Conservation (phyloP, 2,888 invertebrate species). For the Sesia bembeciformis region DNA sequence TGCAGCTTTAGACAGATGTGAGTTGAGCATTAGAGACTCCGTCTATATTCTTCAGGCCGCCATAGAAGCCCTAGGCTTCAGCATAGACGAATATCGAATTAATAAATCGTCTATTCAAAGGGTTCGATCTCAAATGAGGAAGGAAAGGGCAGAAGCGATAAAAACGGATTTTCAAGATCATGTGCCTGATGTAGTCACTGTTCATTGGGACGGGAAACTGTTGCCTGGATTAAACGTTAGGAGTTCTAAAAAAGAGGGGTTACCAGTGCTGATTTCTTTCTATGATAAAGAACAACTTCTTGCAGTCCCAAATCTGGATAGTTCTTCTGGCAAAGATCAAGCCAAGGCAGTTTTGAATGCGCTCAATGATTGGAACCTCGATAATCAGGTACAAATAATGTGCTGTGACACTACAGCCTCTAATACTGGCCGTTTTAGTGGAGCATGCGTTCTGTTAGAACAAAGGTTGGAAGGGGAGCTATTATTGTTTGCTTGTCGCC, state of each 20-base stretch:
- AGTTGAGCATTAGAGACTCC: no score
- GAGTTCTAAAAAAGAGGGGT: constrained; percentile 19
- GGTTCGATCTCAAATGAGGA: constrained; percentile 12
- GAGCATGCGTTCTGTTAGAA: constrained; percentile 7
- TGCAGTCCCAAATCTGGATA: constrained; percentile 10
- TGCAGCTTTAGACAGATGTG: no score
- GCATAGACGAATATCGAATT: no score
- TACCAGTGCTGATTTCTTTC: constrained; percentile 30
- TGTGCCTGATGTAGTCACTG: constrained; percentile 19
- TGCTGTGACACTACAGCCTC: constrained; percentile 11
- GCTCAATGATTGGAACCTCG: constrained; percentile 10
- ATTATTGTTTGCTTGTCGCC: constrained; percentile 9
- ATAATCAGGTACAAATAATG: constrained; percentile 8
- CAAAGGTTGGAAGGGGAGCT: constrained; percentile 5
- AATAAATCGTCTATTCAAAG: constrained; percentile 18
- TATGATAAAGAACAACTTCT: constrained; percentile 11
- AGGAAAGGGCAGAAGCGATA: constrained; percentile 20
- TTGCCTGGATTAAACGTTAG: constrained; percentile 19
- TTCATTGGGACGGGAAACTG: constrained; percentile 29
- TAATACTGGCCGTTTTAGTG: constrained; percentile 8
- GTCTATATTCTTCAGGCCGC: no score
- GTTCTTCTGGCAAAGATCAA: constrained; percentile 7
- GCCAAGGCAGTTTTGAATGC: constrained; percentile 9
- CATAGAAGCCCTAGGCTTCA: no score
- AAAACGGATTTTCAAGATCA: constrained; percentile 26